A percentile compares a stretch with the other conserved stretches of the same genome.
Evolutionary conservation across 2,113 vertebrate species (phyloP).

Genomic region (Montifringilla adamsi): DNA sequence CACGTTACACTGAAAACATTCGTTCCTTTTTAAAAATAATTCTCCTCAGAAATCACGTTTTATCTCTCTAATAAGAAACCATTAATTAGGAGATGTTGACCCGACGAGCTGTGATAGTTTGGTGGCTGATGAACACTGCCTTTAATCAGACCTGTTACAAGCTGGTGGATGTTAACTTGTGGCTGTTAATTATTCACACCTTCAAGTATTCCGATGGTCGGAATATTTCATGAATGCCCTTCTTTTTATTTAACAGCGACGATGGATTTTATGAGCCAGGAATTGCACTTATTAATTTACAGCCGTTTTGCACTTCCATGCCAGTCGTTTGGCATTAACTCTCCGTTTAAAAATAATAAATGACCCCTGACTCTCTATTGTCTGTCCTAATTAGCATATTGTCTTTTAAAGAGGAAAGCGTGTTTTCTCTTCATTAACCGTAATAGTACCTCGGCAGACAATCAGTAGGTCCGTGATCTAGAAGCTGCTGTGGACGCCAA

Average conservation of each 20-base stretch:
- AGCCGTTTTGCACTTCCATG: slow-evolving; percentile 61
- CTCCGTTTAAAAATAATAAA: slow-evolving; percentile 75
- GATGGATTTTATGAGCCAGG: slow-evolving; percentile 68
- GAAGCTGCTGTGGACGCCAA: slow-evolving; percentile 74
- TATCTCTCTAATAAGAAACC: slow-evolving; percentile 51
- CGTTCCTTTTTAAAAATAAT: slow-evolving; percentile 4
- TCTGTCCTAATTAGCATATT: slow-evolving; percentile 76
- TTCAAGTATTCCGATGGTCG: slow-evolving; percentile 39
- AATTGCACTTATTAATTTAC: slow-evolving; percentile 71
- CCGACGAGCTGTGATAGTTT: slow-evolving; percentile 62
- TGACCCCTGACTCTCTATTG: slow-evolving; percentile 71
- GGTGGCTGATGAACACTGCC: slow-evolving; percentile 66
- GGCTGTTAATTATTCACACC: slow-evolving; percentile 71
- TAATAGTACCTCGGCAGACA: slow-evolving; percentile 78
- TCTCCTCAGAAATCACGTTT: slow-evolving; percentile 29
- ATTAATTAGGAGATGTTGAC: slow-evolving; percentile 76
- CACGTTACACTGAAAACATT: not conserved
- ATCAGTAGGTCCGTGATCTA: slow-evolving; percentile 74
- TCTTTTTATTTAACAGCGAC: slow-evolving; percentile 50
- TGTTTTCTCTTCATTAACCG: slow-evolving; percentile 85
- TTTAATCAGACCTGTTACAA: slow-evolving; percentile 79
- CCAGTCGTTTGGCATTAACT: slow-evolving; percentile 63
- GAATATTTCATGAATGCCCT: slow-evolving; percentile 65
- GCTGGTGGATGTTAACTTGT: slow-evolving; percentile 67
- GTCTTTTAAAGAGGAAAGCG: slow-evolving; percentile 76